Conservation (phyloP, 1,140 invertebrate species). For the Amphibalanus amphitrite region DNA sequence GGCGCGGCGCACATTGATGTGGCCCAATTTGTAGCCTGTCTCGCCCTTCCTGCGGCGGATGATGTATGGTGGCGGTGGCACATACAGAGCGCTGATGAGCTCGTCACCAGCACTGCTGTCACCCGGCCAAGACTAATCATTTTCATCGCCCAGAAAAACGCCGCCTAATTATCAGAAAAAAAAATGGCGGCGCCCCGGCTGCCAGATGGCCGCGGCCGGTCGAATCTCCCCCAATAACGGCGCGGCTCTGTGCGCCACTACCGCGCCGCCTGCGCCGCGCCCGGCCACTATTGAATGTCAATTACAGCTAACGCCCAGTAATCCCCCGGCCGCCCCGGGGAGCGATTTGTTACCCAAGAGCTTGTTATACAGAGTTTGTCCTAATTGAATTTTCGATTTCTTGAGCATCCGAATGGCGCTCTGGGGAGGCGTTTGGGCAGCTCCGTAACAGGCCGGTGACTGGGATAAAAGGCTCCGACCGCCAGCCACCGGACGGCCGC, state of each 20-base stretch:
- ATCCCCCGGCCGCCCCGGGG: neutral
- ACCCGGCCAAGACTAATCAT: neutral
- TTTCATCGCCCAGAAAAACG: constrained; percentile 1
- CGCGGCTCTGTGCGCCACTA: too few relatives aligned
- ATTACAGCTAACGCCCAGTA: neutral
- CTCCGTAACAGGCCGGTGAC: neutral
- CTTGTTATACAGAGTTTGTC: constrained; percentile 1
- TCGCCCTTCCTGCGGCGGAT: neutral
- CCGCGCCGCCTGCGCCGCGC: too few relatives aligned
- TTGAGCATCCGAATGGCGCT: neutral
- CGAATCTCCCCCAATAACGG: neutral
- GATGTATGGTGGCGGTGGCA: neutral
- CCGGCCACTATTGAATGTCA: neutral
- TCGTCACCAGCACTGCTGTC: neutral
- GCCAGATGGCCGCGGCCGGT: neutral
- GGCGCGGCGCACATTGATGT: neutral
- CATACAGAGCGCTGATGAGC: neutral
- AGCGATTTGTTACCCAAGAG: neutral
- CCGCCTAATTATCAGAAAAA: neutral
- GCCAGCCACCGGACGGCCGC: too few relatives aligned
- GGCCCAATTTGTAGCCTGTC: neutral
- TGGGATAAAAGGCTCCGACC: neutral
- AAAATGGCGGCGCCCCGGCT: neutral
- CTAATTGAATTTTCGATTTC: constrained; percentile 2
- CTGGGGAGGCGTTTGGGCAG: neutral